A percentile compares a stretch with the other conserved stretches of the same genome.
Evolutionary conservation across 2,113 vertebrate species (phyloP).

Genomic region (Melozone crissalis): DNA sequence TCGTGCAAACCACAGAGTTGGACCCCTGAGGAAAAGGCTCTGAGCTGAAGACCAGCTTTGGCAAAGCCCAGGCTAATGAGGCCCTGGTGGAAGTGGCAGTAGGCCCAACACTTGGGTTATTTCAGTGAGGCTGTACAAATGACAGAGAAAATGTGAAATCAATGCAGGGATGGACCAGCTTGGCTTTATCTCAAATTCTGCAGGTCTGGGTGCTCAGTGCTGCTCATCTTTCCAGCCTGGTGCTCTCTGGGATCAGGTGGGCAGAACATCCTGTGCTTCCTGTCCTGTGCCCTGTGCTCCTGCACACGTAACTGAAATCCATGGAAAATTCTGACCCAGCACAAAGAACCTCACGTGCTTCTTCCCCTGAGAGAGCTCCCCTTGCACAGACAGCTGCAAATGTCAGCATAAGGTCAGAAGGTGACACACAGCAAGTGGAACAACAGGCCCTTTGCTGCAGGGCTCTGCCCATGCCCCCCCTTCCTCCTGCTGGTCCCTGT

Average conservation of each 20-base stretch:
- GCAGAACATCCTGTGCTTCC: not conserved
- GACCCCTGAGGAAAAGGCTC: not conserved
- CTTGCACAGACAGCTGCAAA: not conserved
- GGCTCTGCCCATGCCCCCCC: not conserved
- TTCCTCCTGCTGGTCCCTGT: not conserved
- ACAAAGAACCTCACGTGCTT: not conserved
- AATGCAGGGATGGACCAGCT: not conserved
- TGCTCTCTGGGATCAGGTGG: not conserved
- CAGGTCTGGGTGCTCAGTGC: not conserved
- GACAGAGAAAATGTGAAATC: not conserved
- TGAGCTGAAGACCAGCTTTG: not conserved
- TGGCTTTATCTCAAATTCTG: not conserved
- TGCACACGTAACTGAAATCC: not conserved
- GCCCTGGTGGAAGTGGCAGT: not conserved
- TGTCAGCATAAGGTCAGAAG: not conserved
- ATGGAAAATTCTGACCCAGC: not conserved
- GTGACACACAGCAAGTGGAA: not conserved
- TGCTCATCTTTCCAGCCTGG: not conserved
- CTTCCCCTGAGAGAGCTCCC: not conserved
- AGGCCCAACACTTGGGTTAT: not conserved
- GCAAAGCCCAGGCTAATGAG: not conserved
- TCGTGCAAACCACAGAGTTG: not conserved
- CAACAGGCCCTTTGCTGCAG: not conserved
- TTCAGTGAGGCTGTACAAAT: not conserved
- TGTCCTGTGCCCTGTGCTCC: not conserved